phyloP scores from a whole-genome alignment of 2,888 invertebrate species.

The Phengaris arion region DNA sequence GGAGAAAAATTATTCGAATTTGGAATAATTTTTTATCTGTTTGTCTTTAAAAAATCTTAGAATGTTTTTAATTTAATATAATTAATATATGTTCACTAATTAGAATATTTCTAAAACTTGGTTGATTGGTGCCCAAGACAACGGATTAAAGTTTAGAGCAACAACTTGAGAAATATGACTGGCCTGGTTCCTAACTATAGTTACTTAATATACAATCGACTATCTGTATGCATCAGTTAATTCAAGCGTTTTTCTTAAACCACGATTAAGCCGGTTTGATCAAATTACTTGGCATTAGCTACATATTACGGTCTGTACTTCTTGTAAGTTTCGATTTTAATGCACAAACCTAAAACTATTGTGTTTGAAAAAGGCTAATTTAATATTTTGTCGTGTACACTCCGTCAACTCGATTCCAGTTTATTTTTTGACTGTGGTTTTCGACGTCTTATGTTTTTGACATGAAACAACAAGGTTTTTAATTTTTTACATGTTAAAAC shows the following conservation, averaged over 20 bases:
- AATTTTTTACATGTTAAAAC: too few species aligned
- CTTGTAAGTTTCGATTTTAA: background rate
- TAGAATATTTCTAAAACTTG: background rate
- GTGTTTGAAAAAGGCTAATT: background rate
- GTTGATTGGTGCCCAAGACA: slow-evolving; percentile 9
- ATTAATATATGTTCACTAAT: background rate
- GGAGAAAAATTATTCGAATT: too few species aligned
- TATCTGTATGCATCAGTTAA: background rate
- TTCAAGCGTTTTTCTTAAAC: background rate
- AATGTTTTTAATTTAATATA: too few species aligned
- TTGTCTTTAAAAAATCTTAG: too few species aligned
- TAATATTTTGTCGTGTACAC: background rate
- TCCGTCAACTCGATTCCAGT: background rate
- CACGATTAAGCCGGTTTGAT: background rate
- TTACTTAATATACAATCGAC: background rate
- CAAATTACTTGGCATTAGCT: background rate
- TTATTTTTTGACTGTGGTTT: background rate
- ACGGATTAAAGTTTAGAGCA: slow-evolving; percentile 4
- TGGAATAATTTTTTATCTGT: too few species aligned
- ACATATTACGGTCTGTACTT: background rate
- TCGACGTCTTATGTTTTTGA: too few species aligned
- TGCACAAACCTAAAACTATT: slow-evolving; percentile 4
- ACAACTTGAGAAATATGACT: slow-evolving; percentile 11
- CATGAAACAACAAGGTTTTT: too few species aligned
- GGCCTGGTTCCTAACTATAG: slow-evolving; percentile 23